phyloP scores from a whole-genome alignment of 1,140 invertebrate genomes.

The Atta cephalotes region DNA sequence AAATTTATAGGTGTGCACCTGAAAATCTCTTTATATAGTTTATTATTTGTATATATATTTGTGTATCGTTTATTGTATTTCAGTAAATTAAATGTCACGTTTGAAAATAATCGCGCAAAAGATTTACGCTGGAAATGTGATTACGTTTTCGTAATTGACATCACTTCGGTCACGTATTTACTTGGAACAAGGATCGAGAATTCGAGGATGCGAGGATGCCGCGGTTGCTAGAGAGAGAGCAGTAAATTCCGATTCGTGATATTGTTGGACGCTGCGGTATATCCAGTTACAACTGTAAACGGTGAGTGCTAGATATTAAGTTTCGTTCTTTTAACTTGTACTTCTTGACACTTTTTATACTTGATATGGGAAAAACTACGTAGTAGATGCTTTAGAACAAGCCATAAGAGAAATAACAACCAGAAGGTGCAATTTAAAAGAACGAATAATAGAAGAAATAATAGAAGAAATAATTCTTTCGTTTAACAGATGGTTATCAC shows the following conservation, averaged over 20 bases:
- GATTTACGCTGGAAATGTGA: not conserved
- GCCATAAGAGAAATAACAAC: not conserved
- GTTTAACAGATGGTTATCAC: not conserved
- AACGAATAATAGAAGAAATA: not conserved
- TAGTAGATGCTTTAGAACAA: not conserved
- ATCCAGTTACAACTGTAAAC: not conserved
- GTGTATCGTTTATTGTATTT: not conserved
- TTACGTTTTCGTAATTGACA: not conserved
- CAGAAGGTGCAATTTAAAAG: slow-evolving; percentile 1
- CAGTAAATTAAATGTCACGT: not conserved
- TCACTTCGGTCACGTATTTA: not conserved
- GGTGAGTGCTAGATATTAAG: slow-evolving; percentile 11
- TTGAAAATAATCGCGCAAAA: not conserved
- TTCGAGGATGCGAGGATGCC: not conserved
- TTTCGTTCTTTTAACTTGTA: not conserved
- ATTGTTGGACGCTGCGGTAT: not conserved
- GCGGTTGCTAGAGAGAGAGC: not conserved
- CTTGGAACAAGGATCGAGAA: not conserved
- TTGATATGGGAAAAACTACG: not conserved
- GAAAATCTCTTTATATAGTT: not conserved
- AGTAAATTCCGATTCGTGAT: slow-evolving; percentile 5
- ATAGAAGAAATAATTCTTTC: not conserved
- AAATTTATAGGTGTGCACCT: not conserved
- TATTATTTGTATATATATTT: not conserved
- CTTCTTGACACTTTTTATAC: not conserved